Conservation (phyloP, 2,113 vertebrate genomes). For the Anser brachyrhynchus region DNA sequence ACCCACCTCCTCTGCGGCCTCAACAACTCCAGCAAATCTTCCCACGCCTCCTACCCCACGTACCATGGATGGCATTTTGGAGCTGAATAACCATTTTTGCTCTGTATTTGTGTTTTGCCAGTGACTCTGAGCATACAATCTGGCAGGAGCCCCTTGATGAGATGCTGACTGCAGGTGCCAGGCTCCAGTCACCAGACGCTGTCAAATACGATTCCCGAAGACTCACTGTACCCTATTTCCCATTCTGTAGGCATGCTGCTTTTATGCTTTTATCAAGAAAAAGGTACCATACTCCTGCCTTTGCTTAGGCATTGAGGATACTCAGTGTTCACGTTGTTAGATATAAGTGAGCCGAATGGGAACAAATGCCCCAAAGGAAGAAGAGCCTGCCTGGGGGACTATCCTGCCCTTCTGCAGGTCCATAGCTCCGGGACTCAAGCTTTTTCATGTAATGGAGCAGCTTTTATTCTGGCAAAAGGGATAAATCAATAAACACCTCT, state of each 20-base stretch:
- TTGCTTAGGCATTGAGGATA: not conserved
- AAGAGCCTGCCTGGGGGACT: not conserved
- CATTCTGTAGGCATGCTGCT: not conserved
- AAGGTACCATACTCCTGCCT: not conserved
- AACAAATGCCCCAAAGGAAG: not conserved
- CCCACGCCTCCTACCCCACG: not conserved
- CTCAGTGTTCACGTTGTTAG: not conserved
- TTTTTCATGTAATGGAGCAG: not conserved
- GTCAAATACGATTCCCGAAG: not conserved
- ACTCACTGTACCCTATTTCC: not conserved
- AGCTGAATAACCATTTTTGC: not conserved
- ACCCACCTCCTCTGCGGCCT: not conserved
- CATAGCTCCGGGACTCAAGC: not conserved
- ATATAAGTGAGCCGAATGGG: not conserved
- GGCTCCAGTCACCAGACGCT: not conserved
- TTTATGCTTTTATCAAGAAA: not conserved
- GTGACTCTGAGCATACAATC: not conserved
- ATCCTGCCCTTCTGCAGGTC: not conserved
- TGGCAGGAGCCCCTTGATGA: not conserved
- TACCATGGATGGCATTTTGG: not conserved
- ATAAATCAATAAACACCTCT: slow-evolving; percentile 41
- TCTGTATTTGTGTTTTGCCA: not conserved
- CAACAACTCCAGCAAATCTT: not conserved
- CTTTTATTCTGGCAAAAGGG: not conserved
- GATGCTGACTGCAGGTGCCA: not conserved